These are phyloP conservation scores for Tachypleus tridentatus DNA, from an alignment of 1,140 invertebrate genomes.

Conservation along the genomic window DNA sequence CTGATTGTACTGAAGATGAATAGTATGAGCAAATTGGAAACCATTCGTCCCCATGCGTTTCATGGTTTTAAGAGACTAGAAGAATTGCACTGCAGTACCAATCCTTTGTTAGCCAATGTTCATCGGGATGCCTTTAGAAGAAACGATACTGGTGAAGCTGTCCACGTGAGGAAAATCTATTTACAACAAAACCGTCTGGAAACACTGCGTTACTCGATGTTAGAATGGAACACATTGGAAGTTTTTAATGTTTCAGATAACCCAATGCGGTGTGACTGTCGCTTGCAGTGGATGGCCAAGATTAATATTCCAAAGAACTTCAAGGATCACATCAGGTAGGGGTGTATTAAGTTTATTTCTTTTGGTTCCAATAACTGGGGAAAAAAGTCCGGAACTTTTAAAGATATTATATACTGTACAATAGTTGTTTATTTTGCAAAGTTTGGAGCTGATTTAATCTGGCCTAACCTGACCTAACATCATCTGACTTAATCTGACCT, in stretches of 20 bases:
- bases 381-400: no score
- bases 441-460: no score
- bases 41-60: conserved; percentile 20
- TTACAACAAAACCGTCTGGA: conserved; percentile 8
- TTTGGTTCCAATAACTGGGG: no score
- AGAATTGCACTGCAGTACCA: conserved; percentile 15
- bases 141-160: conserved; percentile 8
- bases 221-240: conserved; percentile 9
- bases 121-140: conserved; percentile 14
- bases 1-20: conserved; percentile 14
- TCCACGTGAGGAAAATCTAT: conserved; percentile 10
- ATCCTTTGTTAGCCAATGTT: conserved; percentile 12
- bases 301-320: conserved; percentile 10
- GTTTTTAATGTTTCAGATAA: conserved; percentile 19
- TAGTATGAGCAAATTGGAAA: conserved; percentile 15
- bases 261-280: conserved; percentile 21
- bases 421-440: no score
- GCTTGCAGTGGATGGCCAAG: conserved; percentile 19
- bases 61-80: conserved; percentile 16
- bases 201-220: conserved; percentile 2
- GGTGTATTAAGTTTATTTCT: no score
- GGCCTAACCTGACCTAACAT: no score
- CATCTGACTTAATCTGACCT: no score
- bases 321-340: conserved; percentile 10
- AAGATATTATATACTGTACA: no score